Base-by-base conservation (phyloP, 2,113 vertebrate genomes). In the Aix galericulata region DNA sequence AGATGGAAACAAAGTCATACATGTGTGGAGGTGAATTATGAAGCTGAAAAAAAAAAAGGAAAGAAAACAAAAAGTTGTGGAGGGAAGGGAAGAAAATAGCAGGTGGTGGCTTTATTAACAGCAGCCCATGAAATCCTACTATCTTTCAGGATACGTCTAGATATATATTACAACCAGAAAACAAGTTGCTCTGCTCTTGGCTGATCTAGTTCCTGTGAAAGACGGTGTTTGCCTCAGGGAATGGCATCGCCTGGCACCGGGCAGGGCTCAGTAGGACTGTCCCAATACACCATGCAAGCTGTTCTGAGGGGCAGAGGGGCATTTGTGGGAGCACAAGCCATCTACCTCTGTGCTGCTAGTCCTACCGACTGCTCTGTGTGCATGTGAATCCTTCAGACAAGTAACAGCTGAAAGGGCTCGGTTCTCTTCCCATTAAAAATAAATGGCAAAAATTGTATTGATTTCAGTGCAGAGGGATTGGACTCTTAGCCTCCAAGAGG, bases 381-480 rank as follows among this genome's bases (percentile, higher is more conserved):
- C 8, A 2, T 48, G 64, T 48, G 72, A 60, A 36, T 74, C n/a
- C 40, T 69, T 82, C n/a, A 26, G 67, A 89, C 32, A 59, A 90
- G 31, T 32, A 56, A 52, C 38, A 89, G 66, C 87, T 79, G 85
- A 94, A 90, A 84, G 58, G 38, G 44, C 67, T 93, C 84, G 29
- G 74, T 82, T 88, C 69, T 84, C 44, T 93, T 82, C 58, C 48
- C 66, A 82, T 79, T 88, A 94, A 94, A 89, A 94, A 90, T 92
- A 90, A 94, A 83, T 85, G 83, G 77, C n/a, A 84, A 88, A 93
- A 94, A 69, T 55, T 93, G 71, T 88, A 93, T 94, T 96, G 89
- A 95, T 92, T 95, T 91, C 78, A 67, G 40, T 62, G 67, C 59
- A 85, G 77, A 34, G 86, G 78, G 63, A 86, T 80, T 44, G 86